Base-by-base conservation (phyloP, 2,888 invertebrate genomes). In the Drosophila maculinotata region DNA sequence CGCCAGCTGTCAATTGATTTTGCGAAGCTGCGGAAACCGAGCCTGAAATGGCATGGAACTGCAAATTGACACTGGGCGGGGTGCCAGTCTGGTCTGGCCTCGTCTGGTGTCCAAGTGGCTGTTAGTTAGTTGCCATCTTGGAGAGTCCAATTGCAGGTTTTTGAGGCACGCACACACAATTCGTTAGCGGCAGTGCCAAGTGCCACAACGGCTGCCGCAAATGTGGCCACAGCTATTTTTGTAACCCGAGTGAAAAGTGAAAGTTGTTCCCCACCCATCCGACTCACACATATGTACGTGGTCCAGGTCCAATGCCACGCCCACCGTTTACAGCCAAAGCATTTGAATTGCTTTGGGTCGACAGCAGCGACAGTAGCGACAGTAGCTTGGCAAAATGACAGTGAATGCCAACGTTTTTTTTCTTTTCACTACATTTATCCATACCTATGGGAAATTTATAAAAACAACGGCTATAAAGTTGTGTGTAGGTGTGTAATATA, bases 161-260 rank as follows among this genome's bases (percentile, higher is more conserved):
- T 57, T 12, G 20, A 31, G 63, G 72, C 83, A 80, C 77, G 79
- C 79, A 83, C 72, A 69, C 56, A 53, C 80, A 54, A 62, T 75
- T 80, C 58, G 83, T 80, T 77, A 79, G 83, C 48, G 62, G 45
- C 65, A 58, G 44, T 45, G 38, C 41, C 47, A 53, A 60, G 71
- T 38, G 59, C 39, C 62, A 51, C 76, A 52, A 47, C 56, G 47
- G 54, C 41, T 60, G 63, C 68, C 48, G 56, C 70, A 54, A 51
- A 58, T 49, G 64, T 69, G 67, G 63, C 58, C 69, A 56, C 49
- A 65, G 57, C 74, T 73, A 73, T 73, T 73, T 73, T 51, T 60
- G 62, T 57, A 62, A 63, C 59, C 48, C 56, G 59, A 74, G 74
- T 69, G 74, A 65, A 74, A 75, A 75, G 75, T 75, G 75, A 75